Base-by-base conservation (phyloP, 2,888 invertebrate species). In the Tenthredo livida region DNA sequence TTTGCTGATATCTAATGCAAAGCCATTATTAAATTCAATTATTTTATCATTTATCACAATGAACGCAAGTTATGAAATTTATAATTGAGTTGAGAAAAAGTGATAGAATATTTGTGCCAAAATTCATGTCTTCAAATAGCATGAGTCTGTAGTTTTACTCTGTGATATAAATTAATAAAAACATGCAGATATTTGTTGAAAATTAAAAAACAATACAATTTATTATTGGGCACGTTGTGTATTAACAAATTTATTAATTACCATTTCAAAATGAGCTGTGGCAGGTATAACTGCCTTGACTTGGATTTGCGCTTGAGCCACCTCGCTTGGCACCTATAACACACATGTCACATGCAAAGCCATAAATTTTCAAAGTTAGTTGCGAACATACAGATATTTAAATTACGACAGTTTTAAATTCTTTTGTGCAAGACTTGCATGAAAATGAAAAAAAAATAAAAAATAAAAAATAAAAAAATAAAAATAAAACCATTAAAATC, bases 201-300 rank as follows among this genome's bases (percentile, higher is more conserved):
- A 61, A 17, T 9, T 33, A 29, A 29, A n/a, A 29, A 67, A 33
- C 4, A 33, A 33, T 33, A 33, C 9, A 43, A 25, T 84, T 84
- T 84, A 82, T 70, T n/a, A 40, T 73, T 29, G 43, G 21, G n/a
- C 72, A 73, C 72, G 40, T 73, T 43, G n/a, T 43, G n/a, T 73
- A 73, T 85, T 61, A 84, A 85, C 85, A 72, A 40, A 33, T 84
- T 80, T 85, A 87, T 85, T 89, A 92, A 90, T 90, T 93, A 93
- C 93, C 93, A 92, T 93, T 90, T 93, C 93, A 89, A 92, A 93
- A 86, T 92, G 93, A 87, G 91, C 89, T 86, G 92, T 88, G 87
- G 91, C 91, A 86, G 92, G 89, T 88, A 91, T 90, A 85, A 91
- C 89, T 85, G 93, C 90, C 90, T 93, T 93, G 87, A 90, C 89